Evolutionary conservation across 2,113 vertebrate genomes (phyloP).

Genomic region (Numida meleagris): DNA sequence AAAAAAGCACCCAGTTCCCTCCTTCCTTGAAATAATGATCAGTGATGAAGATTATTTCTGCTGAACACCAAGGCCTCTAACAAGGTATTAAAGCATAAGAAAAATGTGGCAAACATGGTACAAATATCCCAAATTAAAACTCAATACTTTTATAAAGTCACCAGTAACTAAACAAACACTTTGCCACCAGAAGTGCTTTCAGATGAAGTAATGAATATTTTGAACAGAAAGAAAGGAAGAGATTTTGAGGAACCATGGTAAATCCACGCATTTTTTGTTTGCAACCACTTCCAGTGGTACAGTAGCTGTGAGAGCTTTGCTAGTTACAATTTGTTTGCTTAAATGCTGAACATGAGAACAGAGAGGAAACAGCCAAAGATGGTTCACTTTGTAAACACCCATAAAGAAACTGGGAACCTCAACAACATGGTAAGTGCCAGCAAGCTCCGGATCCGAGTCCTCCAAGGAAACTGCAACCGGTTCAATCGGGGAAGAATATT

Average conservation of each 20-base stretch:
- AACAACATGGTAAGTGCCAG: background rate
- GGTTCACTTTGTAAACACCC: background rate
- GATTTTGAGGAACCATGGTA: background rate
- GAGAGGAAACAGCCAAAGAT: background rate
- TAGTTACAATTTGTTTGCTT: background rate
- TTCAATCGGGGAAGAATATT: background rate
- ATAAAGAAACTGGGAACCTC: background rate
- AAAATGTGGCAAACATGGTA: background rate
- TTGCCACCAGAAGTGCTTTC: background rate
- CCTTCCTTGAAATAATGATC: background rate
- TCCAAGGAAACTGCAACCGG: background rate
- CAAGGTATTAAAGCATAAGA: background rate
- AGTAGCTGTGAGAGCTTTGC: background rate
- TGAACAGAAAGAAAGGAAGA: background rate
- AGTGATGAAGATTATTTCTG: background rate
- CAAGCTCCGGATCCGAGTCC: background rate
- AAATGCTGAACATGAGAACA: background rate
- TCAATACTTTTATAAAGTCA: rapidly evolving
- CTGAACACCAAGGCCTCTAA: background rate
- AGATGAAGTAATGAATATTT: background rate
- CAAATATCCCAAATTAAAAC: background rate
- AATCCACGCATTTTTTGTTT: background rate
- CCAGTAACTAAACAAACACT: background rate
- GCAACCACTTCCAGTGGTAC: background rate
- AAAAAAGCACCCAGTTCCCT: background rate